Percentiles rank a stretch among this genome's conserved stretches.
Conservation (phyloP, 2,113 vertebrate genomes). For the Anser cygnoides region DNA sequence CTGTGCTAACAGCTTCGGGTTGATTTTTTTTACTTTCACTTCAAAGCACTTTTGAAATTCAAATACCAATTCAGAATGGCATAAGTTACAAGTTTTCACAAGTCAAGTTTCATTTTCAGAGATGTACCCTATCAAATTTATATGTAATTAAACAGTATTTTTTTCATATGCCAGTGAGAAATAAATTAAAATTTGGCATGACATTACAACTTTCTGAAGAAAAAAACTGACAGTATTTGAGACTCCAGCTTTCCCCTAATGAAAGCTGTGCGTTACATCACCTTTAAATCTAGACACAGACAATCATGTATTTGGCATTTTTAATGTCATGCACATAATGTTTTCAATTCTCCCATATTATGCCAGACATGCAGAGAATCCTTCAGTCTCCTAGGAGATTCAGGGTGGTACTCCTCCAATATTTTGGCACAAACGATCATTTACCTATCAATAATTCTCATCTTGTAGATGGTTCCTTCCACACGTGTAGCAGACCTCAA, state of each 20-base stretch:
- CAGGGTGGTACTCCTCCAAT: background rate
- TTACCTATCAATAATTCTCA: background rate
- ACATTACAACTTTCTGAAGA: background rate
- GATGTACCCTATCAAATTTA: background rate
- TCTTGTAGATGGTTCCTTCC: background rate
- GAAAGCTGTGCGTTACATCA: background rate
- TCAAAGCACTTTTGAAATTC: background rate
- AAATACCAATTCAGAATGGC: conserved; percentile 5
- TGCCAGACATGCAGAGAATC: background rate
- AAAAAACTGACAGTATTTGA: background rate
- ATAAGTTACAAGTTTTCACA: background rate
- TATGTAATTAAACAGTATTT: background rate
- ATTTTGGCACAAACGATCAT: background rate
- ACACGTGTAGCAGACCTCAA: background rate
- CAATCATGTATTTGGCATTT: background rate
- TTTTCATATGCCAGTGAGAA: background rate
- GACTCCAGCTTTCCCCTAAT: background rate
- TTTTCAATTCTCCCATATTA: background rate
- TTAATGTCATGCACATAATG: background rate
- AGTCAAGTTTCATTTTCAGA: conserved; percentile 16
- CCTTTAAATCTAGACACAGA: background rate
- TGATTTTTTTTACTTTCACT: background rate
- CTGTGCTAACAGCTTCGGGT: background rate
- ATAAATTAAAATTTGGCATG: conserved; percentile 3
- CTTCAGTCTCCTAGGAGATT: background rate